Percentiles rank a stretch among this genome's conserved stretches.
These are phyloP conservation scores for Salvator merianae DNA, from an alignment of 2,113 vertebrate genomes.

Conservation along the genomic window DNA sequence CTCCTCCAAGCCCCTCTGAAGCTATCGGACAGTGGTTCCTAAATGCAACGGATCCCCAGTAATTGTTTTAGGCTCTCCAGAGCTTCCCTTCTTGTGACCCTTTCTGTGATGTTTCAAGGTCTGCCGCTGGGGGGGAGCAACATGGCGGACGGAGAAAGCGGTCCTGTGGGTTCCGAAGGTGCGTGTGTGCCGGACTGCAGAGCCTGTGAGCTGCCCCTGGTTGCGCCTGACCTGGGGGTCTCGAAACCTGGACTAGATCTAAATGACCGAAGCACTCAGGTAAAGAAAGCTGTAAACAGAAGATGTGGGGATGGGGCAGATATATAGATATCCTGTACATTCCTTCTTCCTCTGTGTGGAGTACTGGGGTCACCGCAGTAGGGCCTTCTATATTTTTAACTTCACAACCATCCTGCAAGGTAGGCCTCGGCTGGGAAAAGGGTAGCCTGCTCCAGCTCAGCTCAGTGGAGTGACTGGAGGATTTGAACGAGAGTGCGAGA, in stretches of 20 bases:
- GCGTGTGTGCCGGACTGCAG: conserved; percentile 72
- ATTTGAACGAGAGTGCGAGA: background rate
- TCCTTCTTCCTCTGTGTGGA: background rate
- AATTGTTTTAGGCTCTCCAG: too few species aligned
- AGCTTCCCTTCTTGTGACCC: background rate
- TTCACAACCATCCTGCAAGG: background rate
- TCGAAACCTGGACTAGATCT: conserved; percentile 74
- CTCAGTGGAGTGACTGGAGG: background rate
- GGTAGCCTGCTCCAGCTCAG: background rate
- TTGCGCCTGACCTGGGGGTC: conserved; percentile 75
- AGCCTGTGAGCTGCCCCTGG: conserved; percentile 75
- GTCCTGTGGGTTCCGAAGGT: conserved; percentile 47
- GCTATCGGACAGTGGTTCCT: background rate
- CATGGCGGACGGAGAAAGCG: conserved; percentile 49
- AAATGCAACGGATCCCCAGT: too few species aligned
- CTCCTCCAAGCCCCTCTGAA: background rate
- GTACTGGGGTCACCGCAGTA: background rate
- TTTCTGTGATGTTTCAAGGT: conserved; percentile 63
- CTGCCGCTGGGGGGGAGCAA: conserved; percentile 70
- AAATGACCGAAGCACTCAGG: conserved; percentile 69
- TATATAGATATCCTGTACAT: too few species aligned
- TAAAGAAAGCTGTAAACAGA: conserved; percentile 8
- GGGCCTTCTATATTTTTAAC: background rate
- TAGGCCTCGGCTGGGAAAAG: background rate
- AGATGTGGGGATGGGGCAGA: background rate